A percentile compares a stretch with the other conserved stretches of the same genome.
These are phyloP conservation scores for Zophobas atratus DNA, from an alignment of 1,140 invertebrate genomes.

Conservation along the genomic window DNA sequence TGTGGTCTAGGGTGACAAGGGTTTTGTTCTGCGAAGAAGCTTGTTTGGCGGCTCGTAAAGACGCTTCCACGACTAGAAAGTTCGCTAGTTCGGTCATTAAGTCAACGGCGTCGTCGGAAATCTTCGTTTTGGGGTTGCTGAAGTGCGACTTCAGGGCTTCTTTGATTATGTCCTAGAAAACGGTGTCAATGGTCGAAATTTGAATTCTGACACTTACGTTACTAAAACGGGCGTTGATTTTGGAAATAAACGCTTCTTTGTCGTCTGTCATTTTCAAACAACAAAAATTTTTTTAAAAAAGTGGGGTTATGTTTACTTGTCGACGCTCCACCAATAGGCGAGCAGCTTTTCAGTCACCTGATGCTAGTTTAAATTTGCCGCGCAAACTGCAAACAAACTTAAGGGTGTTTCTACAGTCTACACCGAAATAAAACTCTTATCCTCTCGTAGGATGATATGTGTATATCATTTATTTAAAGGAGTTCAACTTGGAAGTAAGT, in stretches of 20 bases:
- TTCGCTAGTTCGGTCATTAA: conserved; percentile 69
- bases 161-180: conserved; percentile 63
- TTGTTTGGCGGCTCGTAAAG: conserved; percentile 68
- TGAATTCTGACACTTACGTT: conserved; percentile 7
- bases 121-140: conserved; percentile 65
- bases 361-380: neutral
- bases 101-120: conserved; percentile 63
- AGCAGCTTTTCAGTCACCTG: neutral
- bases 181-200: neutral
- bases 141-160: conserved; percentile 65
- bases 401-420: neutral
- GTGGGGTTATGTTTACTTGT: neutral
- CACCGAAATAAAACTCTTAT: neutral
- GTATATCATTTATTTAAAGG: conserved; percentile 42
- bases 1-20: conserved; percentile 56
- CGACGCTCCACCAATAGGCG: neutral
- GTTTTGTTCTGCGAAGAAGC: conserved; percentile 67
- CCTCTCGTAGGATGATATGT: conserved; percentile 42
- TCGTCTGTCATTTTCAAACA: neutral
- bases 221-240: neutral
- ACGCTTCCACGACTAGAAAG: conserved; percentile 69
- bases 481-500: conserved; percentile 53
- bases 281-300: neutral
- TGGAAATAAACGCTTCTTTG: conserved; percentile 19
- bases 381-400: too few species aligned